Conservation (phyloP, 2,888 invertebrate genomes). For the Pherbina coryleti region DNA sequence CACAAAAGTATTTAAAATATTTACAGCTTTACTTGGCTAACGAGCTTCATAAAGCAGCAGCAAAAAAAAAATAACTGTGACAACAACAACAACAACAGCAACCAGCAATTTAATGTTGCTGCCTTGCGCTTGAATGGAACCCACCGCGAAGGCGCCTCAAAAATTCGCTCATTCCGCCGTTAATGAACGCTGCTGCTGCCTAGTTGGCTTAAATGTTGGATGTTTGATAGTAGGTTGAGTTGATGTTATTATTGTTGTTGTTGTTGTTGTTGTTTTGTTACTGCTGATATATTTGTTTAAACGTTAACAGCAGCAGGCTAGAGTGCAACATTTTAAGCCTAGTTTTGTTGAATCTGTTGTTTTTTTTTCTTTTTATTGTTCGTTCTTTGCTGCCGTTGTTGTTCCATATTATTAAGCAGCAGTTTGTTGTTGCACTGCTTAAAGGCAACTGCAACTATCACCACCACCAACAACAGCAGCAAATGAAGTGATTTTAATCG, state of each 20-base stretch:
- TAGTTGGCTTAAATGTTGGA: background rate
- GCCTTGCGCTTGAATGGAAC: background rate
- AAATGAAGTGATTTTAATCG: conserved; percentile 15
- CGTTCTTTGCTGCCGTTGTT: background rate
- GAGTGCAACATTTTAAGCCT: background rate
- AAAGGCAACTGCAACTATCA: background rate
- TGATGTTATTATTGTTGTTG: background rate
- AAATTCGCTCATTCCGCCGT: background rate
- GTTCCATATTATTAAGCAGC: too few species aligned
- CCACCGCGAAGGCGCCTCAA: conserved; percentile 1
- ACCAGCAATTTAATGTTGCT: conserved; percentile 5
- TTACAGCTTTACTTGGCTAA: conserved; percentile 6
- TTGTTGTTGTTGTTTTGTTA: background rate
- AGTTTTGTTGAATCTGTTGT: background rate
- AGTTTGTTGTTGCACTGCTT: too few species aligned
- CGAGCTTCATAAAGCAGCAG: background rate
- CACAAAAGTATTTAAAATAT: conserved; percentile 17
- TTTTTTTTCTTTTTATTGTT: background rate
- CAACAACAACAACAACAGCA: background rate
- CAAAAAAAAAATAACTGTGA: background rate
- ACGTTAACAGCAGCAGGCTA: background rate
- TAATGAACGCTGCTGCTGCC: conserved; percentile 8
- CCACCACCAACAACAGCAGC: background rate
- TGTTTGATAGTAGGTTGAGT: background rate
- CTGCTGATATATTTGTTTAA: conserved; percentile 11